Percentiles rank a stretch among this genome's conserved stretches.
Evolutionary conservation across 2,888 invertebrate species (phyloP).

Genomic region (Tupiocoris notatus): DNA sequence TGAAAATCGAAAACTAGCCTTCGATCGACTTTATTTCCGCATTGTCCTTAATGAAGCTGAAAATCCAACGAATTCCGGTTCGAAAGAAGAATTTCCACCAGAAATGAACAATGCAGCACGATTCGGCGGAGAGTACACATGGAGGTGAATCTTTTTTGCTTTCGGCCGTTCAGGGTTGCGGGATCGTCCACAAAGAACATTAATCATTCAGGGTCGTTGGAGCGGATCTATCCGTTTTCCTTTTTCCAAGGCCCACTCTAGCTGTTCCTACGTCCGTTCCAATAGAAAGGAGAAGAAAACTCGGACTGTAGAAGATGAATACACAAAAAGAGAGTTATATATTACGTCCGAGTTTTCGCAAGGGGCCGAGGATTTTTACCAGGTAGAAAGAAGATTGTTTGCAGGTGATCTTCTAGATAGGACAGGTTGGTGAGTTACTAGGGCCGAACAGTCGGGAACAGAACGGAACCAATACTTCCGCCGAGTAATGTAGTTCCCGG

Average conservation of each 20-base stretch:
- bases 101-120: not conserved
- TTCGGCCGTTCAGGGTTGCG: not conserved
- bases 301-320: not conserved
- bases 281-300: not conserved
- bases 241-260: not conserved
- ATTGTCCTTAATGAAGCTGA: not conserved
- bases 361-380: not conserved
- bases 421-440: not conserved
- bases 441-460: too few species aligned
- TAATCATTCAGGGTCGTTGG: not conserved
- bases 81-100: not conserved
- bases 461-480: too few species aligned
- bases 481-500: too few species aligned
- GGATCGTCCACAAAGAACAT: not conserved
- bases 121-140: not conserved
- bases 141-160: not conserved
- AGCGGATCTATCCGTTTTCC: not conserved
- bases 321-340: not conserved
- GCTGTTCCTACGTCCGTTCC: not conserved
- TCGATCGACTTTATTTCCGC: not conserved
- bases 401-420: not conserved
- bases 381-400: not conserved
- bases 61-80: not conserved
- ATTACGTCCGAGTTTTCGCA: not conserved
- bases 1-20: not conserved